A percentile compares a stretch with the other conserved stretches of the same genome.
phyloP scores from a whole-genome alignment of 2,113 vertebrate species.

The Oxyruncus cristatus region DNA sequence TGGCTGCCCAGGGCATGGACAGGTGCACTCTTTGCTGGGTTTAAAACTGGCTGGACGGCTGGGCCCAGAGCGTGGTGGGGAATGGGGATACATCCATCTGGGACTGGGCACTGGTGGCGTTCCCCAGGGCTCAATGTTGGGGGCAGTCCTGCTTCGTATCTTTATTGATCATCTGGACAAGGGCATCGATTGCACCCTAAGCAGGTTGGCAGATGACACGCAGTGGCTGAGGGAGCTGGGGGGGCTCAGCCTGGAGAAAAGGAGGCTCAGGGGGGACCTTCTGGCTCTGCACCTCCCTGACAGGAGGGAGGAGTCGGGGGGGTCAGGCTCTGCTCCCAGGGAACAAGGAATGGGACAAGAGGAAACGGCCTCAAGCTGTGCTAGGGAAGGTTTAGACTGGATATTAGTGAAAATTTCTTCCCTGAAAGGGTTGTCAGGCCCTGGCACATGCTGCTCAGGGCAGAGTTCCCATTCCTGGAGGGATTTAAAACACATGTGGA shows the following conservation, averaged over 20 bases:
- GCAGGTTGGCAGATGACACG: neutral
- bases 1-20: neutral
- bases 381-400: neutral
- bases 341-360: neutral
- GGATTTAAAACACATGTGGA: neutral
- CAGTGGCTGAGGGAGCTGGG: neutral
- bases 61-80: neutral
- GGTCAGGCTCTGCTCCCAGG: neutral
- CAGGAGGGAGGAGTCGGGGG: neutral
- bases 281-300: neutral
- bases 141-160: neutral
- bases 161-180: neutral
- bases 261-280: neutral
- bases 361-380: neutral
- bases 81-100: neutral
- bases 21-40: neutral
- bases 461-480: neutral
- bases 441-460: neutral
- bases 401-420: neutral
- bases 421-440: neutral
- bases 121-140: neutral
- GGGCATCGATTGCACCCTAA: neutral
- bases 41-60: neutral
- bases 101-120: neutral
- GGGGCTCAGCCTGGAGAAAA: neutral